Percentiles rank a stretch among this genome's conserved stretches.
Evolutionary conservation across 2,797 vertebrate species (phyloP).

Genomic region (Sebastes hopkinsi): DNA sequence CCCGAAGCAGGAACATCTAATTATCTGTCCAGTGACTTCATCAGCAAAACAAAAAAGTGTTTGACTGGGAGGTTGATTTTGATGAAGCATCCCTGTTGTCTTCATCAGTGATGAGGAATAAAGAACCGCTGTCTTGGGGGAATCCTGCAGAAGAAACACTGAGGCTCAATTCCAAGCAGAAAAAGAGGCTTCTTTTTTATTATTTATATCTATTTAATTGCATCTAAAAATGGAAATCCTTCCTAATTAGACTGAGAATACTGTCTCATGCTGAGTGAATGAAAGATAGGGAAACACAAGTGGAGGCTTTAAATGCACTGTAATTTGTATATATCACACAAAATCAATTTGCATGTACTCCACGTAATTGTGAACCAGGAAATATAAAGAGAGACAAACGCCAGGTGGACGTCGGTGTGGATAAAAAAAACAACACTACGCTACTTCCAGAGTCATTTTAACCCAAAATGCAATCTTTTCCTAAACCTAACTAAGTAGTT

Average conservation of each 20-base stretch:
- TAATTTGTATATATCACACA: no score
- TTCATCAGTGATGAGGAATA: slow-evolving; percentile 18
- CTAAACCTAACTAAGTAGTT: no score
- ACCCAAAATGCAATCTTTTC: no score
- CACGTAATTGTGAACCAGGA: no score
- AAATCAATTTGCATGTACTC: no score
- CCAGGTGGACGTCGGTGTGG: no score
- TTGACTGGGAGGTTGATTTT: slow-evolving; percentile 48
- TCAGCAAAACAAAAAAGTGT: slow-evolving; percentile 27
- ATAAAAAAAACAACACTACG: no score
- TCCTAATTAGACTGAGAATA: slow-evolving; percentile 6
- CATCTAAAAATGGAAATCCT: slow-evolving; percentile 10
- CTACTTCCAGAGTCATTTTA: no score
- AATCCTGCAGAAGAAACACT: neutral
- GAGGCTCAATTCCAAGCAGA: neutral
- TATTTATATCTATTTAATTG: slow-evolving; percentile 20
- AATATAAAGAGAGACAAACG: no score
- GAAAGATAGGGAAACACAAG: neutral
- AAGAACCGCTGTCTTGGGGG: slow-evolving; percentile 1
- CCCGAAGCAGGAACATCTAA: slow-evolving; percentile 33
- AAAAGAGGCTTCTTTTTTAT: neutral
- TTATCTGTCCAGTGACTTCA: slow-evolving; percentile 50
- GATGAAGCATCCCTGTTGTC: slow-evolving; percentile 37
- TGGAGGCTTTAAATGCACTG: neutral
- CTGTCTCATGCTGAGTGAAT: neutral